Percentiles rank a stretch among this genome's conserved stretches.
Evolutionary conservation across 2,797 vertebrate species (phyloP).

Genomic region (Leucoraja ocellata): DNA sequence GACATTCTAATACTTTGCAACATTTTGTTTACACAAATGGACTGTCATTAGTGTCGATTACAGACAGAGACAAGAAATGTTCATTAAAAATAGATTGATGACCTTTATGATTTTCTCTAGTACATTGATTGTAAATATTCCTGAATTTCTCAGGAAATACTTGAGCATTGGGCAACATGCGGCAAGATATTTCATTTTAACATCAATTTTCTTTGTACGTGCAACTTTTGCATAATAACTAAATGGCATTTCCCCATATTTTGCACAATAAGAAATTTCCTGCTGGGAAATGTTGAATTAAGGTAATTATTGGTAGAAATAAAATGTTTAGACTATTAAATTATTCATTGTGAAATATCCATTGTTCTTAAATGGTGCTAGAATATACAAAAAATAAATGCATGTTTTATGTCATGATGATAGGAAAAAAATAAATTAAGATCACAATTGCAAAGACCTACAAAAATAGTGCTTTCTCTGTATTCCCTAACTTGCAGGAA

Average conservation of each 20-base stretch:
- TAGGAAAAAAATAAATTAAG: neutral
- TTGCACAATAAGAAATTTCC: neutral
- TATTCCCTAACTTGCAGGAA: neutral
- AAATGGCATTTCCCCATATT: neutral
- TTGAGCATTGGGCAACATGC: neutral
- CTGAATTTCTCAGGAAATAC: neutral
- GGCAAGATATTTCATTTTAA: neutral
- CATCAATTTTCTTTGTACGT: neutral
- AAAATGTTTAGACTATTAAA: neutral
- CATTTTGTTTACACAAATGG: neutral
- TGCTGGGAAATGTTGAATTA: neutral
- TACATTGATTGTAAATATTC: neutral
- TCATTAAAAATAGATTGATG: neutral
- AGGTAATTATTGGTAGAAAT: neutral
- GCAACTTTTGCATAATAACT: neutral
- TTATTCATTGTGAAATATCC: neutral
- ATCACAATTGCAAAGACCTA: neutral
- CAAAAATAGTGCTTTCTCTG: neutral
- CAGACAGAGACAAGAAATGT: slow-evolving; percentile 22
- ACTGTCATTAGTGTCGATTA: slow-evolving; percentile 21
- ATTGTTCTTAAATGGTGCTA: neutral
- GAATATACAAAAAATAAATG: neutral
- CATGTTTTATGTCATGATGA: neutral
- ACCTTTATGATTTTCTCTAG: neutral
- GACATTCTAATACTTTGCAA: neutral